Conservation (phyloP, 2,888 invertebrate species). For the Amiota communis region DNA sequence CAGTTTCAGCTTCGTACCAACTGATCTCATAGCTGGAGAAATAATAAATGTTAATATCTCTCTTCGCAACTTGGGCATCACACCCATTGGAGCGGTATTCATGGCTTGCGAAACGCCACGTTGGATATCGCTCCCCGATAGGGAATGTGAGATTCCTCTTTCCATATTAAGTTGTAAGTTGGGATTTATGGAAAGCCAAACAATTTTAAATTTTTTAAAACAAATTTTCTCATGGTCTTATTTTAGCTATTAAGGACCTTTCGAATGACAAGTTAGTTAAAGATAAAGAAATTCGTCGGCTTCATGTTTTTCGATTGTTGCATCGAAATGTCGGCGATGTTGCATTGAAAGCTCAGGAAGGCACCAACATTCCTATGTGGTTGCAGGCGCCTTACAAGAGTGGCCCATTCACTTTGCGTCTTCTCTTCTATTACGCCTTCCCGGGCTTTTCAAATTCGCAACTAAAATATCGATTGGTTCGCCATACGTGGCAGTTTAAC, state of each 20-base stretch:
- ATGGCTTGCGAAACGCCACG: slow-evolving; percentile 75
- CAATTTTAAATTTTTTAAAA: neutral
- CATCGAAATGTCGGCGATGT: slow-evolving; percentile 51
- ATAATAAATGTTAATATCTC: slow-evolving; percentile 79
- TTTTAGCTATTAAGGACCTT: slow-evolving; percentile 66
- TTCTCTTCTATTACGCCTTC: slow-evolving; percentile 83
- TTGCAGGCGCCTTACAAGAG: slow-evolving; percentile 80
- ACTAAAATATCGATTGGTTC: slow-evolving; percentile 76
- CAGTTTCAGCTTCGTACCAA: slow-evolving; percentile 78
- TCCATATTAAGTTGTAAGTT: slow-evolving; percentile 70
- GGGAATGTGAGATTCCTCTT: slow-evolving; percentile 67
- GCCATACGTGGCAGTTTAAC: slow-evolving; percentile 79
- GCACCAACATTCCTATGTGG: slow-evolving; percentile 75
- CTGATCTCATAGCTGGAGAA: slow-evolving; percentile 82
- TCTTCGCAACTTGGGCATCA: slow-evolving; percentile 79
- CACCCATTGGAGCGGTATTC: slow-evolving; percentile 77
- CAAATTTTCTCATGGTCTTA: neutral
- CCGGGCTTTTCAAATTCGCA: slow-evolving; percentile 52
- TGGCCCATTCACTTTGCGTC: slow-evolving; percentile 78
- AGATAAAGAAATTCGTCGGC: slow-evolving; percentile 72
- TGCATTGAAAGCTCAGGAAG: slow-evolving; percentile 68
- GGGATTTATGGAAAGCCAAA: neutral
- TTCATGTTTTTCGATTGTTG: slow-evolving; percentile 69
- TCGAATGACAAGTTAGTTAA: slow-evolving; percentile 72
- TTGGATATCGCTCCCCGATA: slow-evolving; percentile 68